Percentiles rank a stretch among this genome's conserved stretches.
These are phyloP conservation scores for Pluvianellus socialis DNA, from an alignment of 2,113 vertebrate species.

Conservation along the genomic window DNA sequence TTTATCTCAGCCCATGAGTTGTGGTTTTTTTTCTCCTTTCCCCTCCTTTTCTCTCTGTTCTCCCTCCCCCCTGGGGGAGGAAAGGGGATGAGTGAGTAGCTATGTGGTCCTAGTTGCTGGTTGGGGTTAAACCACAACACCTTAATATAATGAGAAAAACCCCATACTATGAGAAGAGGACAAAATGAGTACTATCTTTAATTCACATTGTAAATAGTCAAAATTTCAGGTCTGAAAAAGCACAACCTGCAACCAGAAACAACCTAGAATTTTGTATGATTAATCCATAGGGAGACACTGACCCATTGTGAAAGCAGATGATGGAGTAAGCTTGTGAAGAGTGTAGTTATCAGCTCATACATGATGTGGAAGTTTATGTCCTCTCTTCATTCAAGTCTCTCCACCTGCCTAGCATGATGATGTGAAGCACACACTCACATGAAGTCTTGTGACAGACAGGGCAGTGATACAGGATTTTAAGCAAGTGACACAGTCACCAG, in stretches of 20 bases:
- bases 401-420: no score
- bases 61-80: background rate
- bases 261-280: background rate
- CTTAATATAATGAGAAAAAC: background rate
- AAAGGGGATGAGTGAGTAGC: background rate
- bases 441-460: background rate
- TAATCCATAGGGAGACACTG: no score
- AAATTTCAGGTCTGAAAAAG: background rate
- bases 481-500: no score
- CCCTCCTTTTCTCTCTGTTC: background rate
- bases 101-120: background rate
- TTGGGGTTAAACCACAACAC: background rate
- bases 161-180: background rate
- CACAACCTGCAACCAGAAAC: background rate
- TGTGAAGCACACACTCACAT: background rate
- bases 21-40: background rate
- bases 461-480: background rate
- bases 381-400: background rate
- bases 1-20: background rate
- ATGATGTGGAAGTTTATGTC: accelerated
- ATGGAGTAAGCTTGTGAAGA: background rate
- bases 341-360: background rate
- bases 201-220: background rate
- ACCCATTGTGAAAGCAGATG: background rate
- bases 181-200: background rate